Evolutionary conservation across 2,797 vertebrate genomes (phyloP).

Genomic region (Syngnathus rostellatus): DNA sequence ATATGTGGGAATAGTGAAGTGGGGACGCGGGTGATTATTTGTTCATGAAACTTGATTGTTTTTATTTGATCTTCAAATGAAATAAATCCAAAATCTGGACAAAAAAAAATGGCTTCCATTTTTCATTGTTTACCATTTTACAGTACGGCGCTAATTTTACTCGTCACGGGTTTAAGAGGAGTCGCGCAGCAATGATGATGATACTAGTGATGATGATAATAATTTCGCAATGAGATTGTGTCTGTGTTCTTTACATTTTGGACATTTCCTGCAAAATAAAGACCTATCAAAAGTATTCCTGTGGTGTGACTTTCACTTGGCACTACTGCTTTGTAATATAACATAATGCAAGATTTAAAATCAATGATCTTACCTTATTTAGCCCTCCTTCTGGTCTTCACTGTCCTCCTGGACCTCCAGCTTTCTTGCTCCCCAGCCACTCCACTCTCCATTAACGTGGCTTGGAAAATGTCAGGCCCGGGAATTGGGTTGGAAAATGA

Average conservation of each 20-base stretch:
- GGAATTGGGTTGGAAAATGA: slow-evolving; percentile 69
- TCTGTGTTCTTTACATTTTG: slow-evolving; percentile 45
- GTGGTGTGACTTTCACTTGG: slow-evolving; percentile 48
- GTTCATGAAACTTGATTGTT: slow-evolving; percentile 64
- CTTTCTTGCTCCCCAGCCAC: slow-evolving; percentile 57
- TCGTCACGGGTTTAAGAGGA: slow-evolving; percentile 25
- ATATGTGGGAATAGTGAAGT: slow-evolving; percentile 67
- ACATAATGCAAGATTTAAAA: neutral
- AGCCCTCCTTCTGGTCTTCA: slow-evolving; percentile 24
- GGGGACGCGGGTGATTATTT: slow-evolving; percentile 58
- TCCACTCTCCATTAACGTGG: slow-evolving; percentile 44
- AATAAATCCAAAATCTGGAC: slow-evolving; percentile 69
- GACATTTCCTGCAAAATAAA: slow-evolving; percentile 59
- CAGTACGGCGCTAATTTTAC: slow-evolving; percentile 43
- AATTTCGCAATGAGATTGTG: slow-evolving; percentile 48
- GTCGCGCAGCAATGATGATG: slow-evolving; percentile 55
- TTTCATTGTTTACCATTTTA: slow-evolving; percentile 63
- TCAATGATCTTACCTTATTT: neutral
- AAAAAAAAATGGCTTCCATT: slow-evolving; percentile 50
- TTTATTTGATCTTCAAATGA: slow-evolving; percentile 59
- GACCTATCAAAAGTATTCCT: slow-evolving; percentile 55
- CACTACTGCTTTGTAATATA: neutral
- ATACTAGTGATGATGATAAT: slow-evolving; percentile 64
- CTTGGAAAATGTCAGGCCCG: slow-evolving; percentile 53
- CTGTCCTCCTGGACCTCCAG: slow-evolving; percentile 59